phyloP scores from a whole-genome alignment of 2,113 vertebrate species.

The Cynoglossus semilaevis region DNA sequence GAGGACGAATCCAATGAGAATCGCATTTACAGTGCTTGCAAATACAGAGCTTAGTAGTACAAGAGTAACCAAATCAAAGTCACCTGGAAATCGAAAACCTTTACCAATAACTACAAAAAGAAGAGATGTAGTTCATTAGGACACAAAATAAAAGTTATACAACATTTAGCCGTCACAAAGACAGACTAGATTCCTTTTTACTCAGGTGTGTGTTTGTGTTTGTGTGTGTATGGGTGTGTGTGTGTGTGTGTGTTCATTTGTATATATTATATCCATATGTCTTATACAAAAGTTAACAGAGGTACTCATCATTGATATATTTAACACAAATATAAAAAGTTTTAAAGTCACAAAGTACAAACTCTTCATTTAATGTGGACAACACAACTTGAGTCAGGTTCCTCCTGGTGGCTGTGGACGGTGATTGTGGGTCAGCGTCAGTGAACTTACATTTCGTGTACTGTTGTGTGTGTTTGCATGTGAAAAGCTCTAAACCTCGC shows the following conservation, averaged over 20 bases:
- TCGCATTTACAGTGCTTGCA: constrained; percentile 89
- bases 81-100: constrained; percentile 77
- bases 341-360: constrained; percentile 81
- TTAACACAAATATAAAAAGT: constrained; percentile 84
- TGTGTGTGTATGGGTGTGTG: constrained; percentile 15
- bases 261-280: constrained; percentile 75
- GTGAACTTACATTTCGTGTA: constrained; percentile 7
- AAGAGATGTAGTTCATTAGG: constrained; percentile 72
- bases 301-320: constrained; percentile 81
- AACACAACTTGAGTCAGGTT: constrained; percentile 69
- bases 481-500: constrained; percentile 6
- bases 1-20: constrained; percentile 81
- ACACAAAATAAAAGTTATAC: constrained; percentile 76
- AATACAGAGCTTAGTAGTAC: constrained; percentile 87
- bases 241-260: constrained; percentile 29
- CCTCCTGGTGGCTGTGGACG: constrained; percentile 58
- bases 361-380: constrained; percentile 77
- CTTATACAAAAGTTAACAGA: constrained; percentile 82
- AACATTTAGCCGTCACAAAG: constrained; percentile 70
- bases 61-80: constrained; percentile 86
- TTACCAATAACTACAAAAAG: constrained; percentile 77
- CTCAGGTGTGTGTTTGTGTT: constrained; percentile 13
- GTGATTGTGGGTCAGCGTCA: constrained; percentile 52
- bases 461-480: constrained; percentile 25
- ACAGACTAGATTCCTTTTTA: constrained; percentile 65